These are phyloP conservation scores for Cynocephalus volans DNA, from an alignment of 2,113 vertebrate genomes.

Conservation along the genomic window DNA sequence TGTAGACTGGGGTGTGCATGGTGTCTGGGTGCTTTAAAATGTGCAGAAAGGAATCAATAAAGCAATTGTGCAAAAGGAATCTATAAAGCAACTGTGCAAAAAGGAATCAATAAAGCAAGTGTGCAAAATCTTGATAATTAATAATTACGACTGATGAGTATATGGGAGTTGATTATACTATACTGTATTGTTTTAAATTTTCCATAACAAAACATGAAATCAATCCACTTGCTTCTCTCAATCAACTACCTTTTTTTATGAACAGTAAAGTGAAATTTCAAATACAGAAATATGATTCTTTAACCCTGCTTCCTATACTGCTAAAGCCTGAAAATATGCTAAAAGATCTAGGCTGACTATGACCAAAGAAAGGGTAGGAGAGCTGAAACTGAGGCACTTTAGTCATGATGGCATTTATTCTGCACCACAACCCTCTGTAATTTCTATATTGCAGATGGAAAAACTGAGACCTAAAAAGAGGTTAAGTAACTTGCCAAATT, in stretches of 20 bases:
- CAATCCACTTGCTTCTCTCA: neutral
- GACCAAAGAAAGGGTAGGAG: neutral
- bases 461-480: neutral
- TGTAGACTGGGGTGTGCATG: neutral
- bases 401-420: neutral
- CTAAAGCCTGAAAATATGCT: neutral
- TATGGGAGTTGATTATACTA: neutral
- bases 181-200: neutral
- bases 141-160: neutral
- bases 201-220: slow-evolving; percentile 42
- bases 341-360: neutral
- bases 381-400: neutral
- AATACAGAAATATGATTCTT: neutral
- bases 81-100: too few relatives aligned
- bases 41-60: neutral
- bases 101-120: neutral
- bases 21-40: neutral
- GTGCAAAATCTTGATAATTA: neutral
- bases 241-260: neutral
- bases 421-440: neutral
- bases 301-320: neutral
- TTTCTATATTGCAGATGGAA: neutral
- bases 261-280: slow-evolving; percentile 49
- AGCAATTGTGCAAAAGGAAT: too few relatives aligned
- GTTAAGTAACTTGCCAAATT: neutral